Conservation (phyloP, 1,140 invertebrate genomes). For the Anthonomus grandis region DNA sequence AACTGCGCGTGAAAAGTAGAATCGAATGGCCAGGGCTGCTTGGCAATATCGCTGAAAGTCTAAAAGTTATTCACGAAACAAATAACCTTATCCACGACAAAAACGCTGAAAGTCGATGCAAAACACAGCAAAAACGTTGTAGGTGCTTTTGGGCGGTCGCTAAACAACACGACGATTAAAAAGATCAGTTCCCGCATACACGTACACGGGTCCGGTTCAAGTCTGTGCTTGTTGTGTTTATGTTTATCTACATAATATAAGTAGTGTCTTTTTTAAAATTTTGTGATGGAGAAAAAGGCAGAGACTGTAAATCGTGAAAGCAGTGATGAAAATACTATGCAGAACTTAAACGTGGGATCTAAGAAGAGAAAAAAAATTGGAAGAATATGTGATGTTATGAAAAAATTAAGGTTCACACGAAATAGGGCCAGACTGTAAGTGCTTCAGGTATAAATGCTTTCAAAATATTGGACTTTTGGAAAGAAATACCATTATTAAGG, state of each 20-base stretch:
- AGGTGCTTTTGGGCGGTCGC: background rate
- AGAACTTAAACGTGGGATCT: background rate
- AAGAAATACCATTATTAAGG: constrained; percentile 1
- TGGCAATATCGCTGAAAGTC: background rate
- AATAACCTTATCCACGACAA: background rate
- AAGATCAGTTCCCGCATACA: too few species aligned
- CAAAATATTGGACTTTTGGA: background rate
- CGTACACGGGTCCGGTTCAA: too few species aligned
- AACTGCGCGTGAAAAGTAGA: background rate
- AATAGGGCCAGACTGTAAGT: constrained; percentile 5
- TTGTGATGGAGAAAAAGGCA: too few species aligned
- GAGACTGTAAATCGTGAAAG: too few species aligned
- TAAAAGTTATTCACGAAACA: background rate
- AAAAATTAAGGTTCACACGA: background rate
- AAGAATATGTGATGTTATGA: background rate
- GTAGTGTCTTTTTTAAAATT: too few species aligned
- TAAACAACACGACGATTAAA: too few species aligned
- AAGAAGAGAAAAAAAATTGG: constrained; percentile 1
- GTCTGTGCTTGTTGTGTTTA: too few species aligned
- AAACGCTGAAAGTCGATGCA: background rate
- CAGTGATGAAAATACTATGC: too few species aligned
- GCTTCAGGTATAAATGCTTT: background rate
- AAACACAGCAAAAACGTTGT: background rate
- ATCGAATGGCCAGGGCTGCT: background rate
- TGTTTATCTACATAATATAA: too few species aligned